Percentiles rank a stretch among this genome's conserved stretches.
Evolutionary conservation across 2,888 invertebrate genomes (phyloP).

Genomic region (Luffia ferchaultella): DNA sequence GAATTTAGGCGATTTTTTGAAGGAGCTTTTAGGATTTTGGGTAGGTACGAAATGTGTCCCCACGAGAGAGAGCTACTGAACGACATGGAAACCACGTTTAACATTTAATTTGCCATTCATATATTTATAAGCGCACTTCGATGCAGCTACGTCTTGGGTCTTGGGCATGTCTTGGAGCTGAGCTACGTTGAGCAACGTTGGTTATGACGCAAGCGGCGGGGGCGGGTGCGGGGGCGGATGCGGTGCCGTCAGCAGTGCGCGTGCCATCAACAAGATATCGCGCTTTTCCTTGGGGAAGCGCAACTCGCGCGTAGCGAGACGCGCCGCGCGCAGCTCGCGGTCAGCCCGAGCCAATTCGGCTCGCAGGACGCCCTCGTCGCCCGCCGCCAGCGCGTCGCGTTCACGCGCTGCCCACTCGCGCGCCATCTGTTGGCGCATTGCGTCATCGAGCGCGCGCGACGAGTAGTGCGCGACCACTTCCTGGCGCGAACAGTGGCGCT

Average conservation of each 20-base stretch:
- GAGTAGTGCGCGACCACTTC: slow-evolving; percentile 94
- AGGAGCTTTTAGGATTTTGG: no score
- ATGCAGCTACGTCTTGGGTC: no score
- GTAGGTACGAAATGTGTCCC: no score
- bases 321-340: slow-evolving; percentile 83
- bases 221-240: slow-evolving; percentile 7
- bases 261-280: slow-evolving; percentile 90
- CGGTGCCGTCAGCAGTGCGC: slow-evolving; percentile 72
- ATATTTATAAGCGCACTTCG: no score
- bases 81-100: no score
- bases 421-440: slow-evolving; percentile 96
- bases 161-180: no score
- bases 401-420: slow-evolving; percentile 91
- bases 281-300: slow-evolving; percentile 96
- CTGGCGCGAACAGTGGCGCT: slow-evolving; percentile 92
- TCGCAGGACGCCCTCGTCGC: slow-evolving; percentile 70
- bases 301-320: slow-evolving; percentile 88
- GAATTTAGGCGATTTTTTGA: no score
- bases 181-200: no score
- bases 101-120: no score
- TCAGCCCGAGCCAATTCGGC: slow-evolving; percentile 86
- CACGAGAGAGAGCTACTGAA: no score
- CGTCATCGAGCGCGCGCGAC: slow-evolving; percentile 90
- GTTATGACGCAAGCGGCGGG: no score
- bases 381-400: slow-evolving; percentile 61